These are phyloP conservation scores for Mergus octosetaceus DNA, from an alignment of 2,797 vertebrate genomes.

Conservation along the genomic window DNA sequence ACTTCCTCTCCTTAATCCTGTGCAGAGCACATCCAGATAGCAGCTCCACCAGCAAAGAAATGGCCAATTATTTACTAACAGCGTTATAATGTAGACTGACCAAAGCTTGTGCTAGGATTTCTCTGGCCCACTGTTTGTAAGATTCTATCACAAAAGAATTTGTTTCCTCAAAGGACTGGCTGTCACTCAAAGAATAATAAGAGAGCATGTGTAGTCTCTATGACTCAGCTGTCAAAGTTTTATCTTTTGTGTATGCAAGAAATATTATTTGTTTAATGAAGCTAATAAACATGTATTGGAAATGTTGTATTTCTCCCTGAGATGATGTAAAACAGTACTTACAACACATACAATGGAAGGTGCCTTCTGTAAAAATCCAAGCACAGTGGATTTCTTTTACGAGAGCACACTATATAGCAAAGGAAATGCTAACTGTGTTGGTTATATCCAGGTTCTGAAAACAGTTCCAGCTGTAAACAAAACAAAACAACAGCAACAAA, in stretches of 20 bases:
- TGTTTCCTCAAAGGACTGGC: background rate
- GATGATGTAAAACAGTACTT: constrained; percentile 1
- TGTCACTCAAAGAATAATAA: background rate
- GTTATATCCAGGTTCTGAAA: background rate
- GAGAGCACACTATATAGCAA: background rate
- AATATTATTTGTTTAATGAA: constrained; percentile 13
- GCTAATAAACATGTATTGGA: background rate
- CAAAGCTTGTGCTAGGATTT: constrained; percentile 13
- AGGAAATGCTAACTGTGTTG: background rate
- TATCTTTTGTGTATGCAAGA: background rate
- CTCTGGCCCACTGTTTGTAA: background rate
- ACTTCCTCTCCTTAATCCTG: background rate
- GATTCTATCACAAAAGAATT: background rate
- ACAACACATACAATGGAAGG: background rate
- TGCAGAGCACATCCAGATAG: background rate
- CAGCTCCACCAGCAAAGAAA: background rate
- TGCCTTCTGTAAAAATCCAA: background rate
- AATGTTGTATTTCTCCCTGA: background rate
- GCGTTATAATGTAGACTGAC: background rate
- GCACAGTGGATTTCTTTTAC: background rate
- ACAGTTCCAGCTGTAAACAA: background rate
- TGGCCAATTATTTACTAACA: background rate
- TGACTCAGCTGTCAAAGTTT: constrained; percentile 28
- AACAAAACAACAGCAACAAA: background rate
- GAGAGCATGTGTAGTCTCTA: background rate